Percentiles rank a stretch among this genome's conserved stretches.
Evolutionary conservation across 2,113 vertebrate species (phyloP).

Genomic region (Gallinago jamesoni): DNA sequence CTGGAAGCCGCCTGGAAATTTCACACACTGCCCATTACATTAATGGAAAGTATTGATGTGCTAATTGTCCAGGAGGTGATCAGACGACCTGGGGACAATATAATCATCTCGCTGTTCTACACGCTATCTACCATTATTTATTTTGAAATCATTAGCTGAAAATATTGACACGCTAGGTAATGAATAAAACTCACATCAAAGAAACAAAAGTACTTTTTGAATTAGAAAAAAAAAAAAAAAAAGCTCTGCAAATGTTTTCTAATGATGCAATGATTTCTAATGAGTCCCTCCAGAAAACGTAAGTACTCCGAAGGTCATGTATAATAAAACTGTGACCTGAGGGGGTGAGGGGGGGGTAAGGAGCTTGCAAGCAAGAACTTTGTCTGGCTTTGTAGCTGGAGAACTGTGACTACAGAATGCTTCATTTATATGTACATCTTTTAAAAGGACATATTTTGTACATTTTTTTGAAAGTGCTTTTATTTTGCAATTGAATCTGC

Average conservation of each 20-base stretch:
- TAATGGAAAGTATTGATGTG: conserved; percentile 66
- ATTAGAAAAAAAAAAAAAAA: not conserved
- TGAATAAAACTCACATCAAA: conserved; percentile 44
- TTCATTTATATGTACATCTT: not conserved
- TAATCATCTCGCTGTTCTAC: conserved; percentile 41
- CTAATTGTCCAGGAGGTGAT: conserved; percentile 44
- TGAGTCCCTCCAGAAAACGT: not conserved
- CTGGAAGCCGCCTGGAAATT: conserved; percentile 22
- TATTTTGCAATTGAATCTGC: not conserved
- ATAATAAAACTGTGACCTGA: not conserved
- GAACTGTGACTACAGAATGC: not conserved
- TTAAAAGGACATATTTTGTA: no score
- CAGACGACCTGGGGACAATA: not conserved
- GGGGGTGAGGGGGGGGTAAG: not conserved
- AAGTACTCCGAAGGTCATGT: not conserved
- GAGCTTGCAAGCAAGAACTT: not conserved
- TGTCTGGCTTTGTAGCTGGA: not conserved
- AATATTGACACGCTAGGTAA: conserved; percentile 54
- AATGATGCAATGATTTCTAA: not conserved
- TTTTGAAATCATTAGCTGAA: conserved; percentile 52
- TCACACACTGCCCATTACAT: conserved; percentile 32
- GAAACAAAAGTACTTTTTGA: conserved; percentile 10
- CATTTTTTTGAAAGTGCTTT: not conserved
- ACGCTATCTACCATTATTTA: not conserved
- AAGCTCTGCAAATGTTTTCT: not conserved